A percentile compares a stretch with the other conserved stretches of the same genome.
Conservation (phyloP, 2,797 vertebrate genomes). For the Ispidina picta region DNA sequence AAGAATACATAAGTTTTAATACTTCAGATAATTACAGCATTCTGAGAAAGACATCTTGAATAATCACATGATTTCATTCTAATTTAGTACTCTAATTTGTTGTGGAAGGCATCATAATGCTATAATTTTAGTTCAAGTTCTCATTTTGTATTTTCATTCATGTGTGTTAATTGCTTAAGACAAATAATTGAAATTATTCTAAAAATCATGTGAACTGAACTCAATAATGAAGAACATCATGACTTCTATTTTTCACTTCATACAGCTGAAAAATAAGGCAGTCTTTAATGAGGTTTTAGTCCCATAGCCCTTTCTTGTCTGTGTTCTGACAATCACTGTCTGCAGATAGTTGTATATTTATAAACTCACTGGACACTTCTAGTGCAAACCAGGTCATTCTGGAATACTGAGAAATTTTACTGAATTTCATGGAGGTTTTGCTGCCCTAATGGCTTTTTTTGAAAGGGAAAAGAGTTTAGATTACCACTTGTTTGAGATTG, state of each 20-base stretch:
- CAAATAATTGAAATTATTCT: background rate
- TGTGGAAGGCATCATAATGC: background rate
- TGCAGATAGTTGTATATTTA: conserved; percentile 73
- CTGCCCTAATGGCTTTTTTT: conserved; percentile 76
- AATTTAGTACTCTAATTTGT: background rate
- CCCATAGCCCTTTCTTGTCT: conserved; percentile 30
- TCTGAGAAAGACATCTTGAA: background rate
- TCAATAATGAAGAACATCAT: background rate
- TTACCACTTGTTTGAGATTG: conserved; percentile 73
- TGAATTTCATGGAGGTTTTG: conserved; percentile 84
- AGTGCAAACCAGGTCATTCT: conserved; percentile 87
- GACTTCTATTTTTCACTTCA: conserved; percentile 1
- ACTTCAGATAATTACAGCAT: background rate
- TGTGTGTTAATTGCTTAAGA: background rate
- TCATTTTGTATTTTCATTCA: background rate
- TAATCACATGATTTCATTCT: background rate
- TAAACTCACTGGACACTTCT: background rate
- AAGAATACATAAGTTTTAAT: background rate
- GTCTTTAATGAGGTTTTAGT: conserved; percentile 18
- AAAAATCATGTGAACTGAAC: background rate
- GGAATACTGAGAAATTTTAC: conserved; percentile 81
- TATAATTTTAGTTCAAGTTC: background rate
- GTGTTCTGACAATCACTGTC: conserved; percentile 77
- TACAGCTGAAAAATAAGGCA: background rate
- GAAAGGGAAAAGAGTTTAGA: conserved; percentile 80